Percentiles rank a stretch among this genome's conserved stretches.
phyloP scores from a whole-genome alignment of 2,888 invertebrate species.

The Spisula subtruncata region DNA sequence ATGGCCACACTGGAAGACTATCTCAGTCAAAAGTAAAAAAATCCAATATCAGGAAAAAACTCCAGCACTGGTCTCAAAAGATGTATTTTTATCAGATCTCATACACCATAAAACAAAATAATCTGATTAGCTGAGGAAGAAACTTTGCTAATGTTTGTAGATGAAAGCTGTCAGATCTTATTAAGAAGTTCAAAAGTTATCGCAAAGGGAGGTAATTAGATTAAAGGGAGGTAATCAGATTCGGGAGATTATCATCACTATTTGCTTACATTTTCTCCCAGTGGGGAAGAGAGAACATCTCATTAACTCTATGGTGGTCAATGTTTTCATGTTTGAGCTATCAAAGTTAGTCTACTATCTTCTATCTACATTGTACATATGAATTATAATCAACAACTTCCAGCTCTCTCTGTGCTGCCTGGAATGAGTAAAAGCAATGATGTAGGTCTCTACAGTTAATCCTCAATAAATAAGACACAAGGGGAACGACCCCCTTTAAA shows the following conservation, averaged over 20 bases:
- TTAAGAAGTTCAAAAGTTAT: neutral
- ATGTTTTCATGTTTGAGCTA: neutral
- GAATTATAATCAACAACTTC: neutral
- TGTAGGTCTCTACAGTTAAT: too few species aligned
- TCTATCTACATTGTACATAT: neutral
- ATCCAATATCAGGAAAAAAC: too few species aligned
- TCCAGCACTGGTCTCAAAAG: too few species aligned
- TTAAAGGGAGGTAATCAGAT: neutral
- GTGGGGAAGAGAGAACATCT: neutral
- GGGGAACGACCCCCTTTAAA: neutral
- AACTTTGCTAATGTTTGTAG: neutral
- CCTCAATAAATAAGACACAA: neutral
- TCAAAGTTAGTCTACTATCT: neutral
- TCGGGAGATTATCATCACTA: slow-evolving; percentile 3
- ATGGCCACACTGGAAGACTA: too few species aligned
- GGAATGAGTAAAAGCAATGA: too few species aligned
- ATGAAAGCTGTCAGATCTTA: neutral
- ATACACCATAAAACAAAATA: neutral
- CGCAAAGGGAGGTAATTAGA: slow-evolving; percentile 6
- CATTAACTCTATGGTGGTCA: neutral
- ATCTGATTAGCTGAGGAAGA: neutral
- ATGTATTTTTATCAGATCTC: neutral
- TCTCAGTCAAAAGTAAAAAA: too few species aligned
- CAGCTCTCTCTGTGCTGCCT: too few species aligned
- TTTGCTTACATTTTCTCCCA: slow-evolving; percentile 13